phyloP scores from a whole-genome alignment of 2,113 vertebrate genomes.

The Microcebus jonahi region DNA sequence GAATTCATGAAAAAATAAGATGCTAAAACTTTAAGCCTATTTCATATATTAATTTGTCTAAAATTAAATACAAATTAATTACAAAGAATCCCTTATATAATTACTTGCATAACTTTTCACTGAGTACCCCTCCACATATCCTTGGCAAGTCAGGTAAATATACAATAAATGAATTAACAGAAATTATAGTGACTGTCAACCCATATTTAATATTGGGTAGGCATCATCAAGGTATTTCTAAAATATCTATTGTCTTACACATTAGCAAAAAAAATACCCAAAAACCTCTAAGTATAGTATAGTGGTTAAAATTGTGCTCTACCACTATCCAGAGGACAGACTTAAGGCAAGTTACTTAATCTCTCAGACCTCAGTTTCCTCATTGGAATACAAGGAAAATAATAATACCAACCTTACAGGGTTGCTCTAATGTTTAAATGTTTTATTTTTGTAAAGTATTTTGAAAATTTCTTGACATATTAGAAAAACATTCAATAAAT shows the following conservation, averaged over 20 bases:
- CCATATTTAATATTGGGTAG: not conserved
- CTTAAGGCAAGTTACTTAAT: not conserved
- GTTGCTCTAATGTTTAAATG: not conserved
- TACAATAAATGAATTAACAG: not conserved
- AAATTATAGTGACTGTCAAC: not conserved
- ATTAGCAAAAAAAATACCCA: not conserved
- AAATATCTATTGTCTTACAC: not conserved
- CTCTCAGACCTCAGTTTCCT: not conserved
- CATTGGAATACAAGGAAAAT: not conserved
- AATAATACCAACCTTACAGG: not conserved
- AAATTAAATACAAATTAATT: conserved; percentile 25
- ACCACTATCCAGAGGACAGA: not conserved
- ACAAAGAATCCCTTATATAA: not conserved
- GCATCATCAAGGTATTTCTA: not conserved
- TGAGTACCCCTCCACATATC: not conserved
- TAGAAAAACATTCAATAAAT: not conserved
- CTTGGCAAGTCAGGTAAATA: not conserved
- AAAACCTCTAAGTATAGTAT: not conserved
- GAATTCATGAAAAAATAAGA: not conserved
- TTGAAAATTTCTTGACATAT: not conserved
- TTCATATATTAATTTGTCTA: conserved; percentile 4
- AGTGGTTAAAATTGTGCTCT: not conserved
- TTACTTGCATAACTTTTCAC: not conserved
- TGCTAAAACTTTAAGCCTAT: not conserved
- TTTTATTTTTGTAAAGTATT: not conserved